Conservation (phyloP, 2,888 invertebrate species). For the Ariolimax columbianus region DNA sequence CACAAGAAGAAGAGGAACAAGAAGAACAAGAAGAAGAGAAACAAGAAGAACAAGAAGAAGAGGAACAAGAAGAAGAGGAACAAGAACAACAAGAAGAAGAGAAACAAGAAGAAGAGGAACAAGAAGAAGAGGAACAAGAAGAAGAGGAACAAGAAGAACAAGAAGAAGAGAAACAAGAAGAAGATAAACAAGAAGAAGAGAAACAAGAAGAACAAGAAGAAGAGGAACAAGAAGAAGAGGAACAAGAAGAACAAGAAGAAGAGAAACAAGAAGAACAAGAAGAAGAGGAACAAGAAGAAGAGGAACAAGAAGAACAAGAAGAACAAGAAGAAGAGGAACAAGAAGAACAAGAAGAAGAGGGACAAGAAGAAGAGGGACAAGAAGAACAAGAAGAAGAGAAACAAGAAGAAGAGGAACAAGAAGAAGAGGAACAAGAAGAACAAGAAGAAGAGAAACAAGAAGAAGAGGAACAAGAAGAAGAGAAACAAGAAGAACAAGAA, state of each 20-base stretch:
- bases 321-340: slow-evolving; percentile 15
- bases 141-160: background rate
- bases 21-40: no score
- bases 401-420: background rate
- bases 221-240: background rate
- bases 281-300: background rate
- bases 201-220: no score
- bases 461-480: no score
- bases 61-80: background rate
- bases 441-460: no score
- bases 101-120: background rate
- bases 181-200: no score
- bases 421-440: background rate
- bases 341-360: background rate
- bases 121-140: background rate
- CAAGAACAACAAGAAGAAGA: no score
- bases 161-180: no score
- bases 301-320: background rate
- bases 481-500: slow-evolving; percentile 10
- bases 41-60: background rate
- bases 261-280: no score
- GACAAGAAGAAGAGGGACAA: no score
- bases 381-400: no score
- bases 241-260: background rate
- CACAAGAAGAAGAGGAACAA: no score